Evolutionary conservation across 2,888 invertebrate genomes (phyloP), one percentile per base, ranked within the genome.

Genomic region (Dynastes tityus): DNA sequence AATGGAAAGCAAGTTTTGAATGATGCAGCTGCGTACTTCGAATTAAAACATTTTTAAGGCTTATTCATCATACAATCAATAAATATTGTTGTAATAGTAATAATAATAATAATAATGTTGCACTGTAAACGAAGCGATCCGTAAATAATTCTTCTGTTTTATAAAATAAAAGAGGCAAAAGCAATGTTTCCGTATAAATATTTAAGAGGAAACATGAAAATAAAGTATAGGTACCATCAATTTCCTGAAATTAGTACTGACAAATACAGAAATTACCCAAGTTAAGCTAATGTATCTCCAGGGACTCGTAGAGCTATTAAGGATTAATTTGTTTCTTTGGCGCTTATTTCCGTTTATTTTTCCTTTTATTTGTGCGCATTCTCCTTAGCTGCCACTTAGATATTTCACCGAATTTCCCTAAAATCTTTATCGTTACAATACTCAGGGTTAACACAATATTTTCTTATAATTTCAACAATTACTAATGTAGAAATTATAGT

Each of bases 241-340:
- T 65, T 40, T 65, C 16, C 37, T 40, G 37, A 37, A 45, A 1
- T 40, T 16, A 40, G 3, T 32, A 40, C 65, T 65, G 65, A 37
- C 65, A 65, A n/a, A 40, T 6, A 13, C 40, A 65, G 40, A 32
- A 65, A 40, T 40, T 65, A 40, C 16, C 40, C 65, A 40, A 65
- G 40, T 16, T 65, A 65, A 65, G 37, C 2, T 65, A 65, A 65
- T 65, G 65, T 9, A 65, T 65, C 65, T 65, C 65, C 5, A 11
- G 45, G 40, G 65, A 40, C n/a, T 1, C 65, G 13, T 13, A 65
- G n/a, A 45, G 37, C 65, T 45, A 65, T 65, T 65, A 65, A 40
- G 16, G 45, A 65, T 40, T 65, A 65, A 65, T 40, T 65, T 65
- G 45, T n/a, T 65, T 65, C 65, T 0, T 13, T n/a, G 8, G 32